phyloP scores from a whole-genome alignment of 2,797 vertebrate species.

The Sitta carolinensis region DNA sequence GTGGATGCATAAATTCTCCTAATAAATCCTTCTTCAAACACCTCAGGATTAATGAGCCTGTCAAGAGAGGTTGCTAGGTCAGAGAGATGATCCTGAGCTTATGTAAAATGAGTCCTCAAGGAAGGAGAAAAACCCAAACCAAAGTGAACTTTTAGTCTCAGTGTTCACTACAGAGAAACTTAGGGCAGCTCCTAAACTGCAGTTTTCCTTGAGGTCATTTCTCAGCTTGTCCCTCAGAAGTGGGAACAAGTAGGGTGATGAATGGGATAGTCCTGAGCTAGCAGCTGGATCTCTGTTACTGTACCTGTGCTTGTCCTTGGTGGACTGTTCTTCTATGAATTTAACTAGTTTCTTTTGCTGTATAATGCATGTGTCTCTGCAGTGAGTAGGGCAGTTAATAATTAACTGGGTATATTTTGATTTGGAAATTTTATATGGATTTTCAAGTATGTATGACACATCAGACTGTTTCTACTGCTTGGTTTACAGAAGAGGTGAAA shows the following conservation, averaged over 20 bases:
- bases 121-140: neutral
- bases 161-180: neutral
- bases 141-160: neutral
- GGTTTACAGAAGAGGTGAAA: neutral
- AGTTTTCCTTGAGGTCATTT: neutral
- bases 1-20: neutral
- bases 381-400: neutral
- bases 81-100: neutral
- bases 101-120: neutral
- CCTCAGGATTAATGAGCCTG: conserved; percentile 3
- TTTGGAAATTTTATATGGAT: neutral
- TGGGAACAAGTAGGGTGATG: neutral
- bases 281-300: neutral
- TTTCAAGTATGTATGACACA: neutral
- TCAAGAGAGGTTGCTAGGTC: neutral
- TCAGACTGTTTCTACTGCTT: neutral
- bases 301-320: neutral
- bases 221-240: neutral
- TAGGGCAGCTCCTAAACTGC: neutral
- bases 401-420: neutral
- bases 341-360: neutral
- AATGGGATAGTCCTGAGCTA: neutral
- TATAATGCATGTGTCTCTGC: neutral
- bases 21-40: neutral
- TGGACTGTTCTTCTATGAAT: neutral